Percentiles rank a stretch among this genome's conserved stretches.
Evolutionary conservation across 1,140 invertebrate genomes (phyloP).

Genomic region (Brevipalpus yothersi): DNA sequence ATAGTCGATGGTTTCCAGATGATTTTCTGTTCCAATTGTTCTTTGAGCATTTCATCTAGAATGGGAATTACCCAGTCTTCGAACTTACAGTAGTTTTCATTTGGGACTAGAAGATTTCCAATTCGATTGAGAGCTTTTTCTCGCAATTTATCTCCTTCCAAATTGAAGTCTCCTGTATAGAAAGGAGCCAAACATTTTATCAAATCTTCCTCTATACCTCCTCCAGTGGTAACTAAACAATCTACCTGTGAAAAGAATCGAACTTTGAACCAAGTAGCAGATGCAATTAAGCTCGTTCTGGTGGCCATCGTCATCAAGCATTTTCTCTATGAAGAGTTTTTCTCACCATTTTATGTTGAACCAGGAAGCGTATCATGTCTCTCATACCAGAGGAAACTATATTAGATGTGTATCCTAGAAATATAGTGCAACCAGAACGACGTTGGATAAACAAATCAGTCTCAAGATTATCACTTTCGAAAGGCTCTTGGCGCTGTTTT

Average conservation of each 20-base stretch:
- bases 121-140: constrained; percentile 84
- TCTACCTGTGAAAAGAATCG: constrained; percentile 37
- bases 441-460: constrained; percentile 48
- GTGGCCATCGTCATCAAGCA: no score
- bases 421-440: constrained; percentile 71
- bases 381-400: constrained; percentile 81
- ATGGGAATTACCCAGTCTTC: constrained; percentile 94
- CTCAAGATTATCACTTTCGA: constrained; percentile 36
- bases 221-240: constrained; percentile 88
- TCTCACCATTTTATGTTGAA: constrained; percentile 54
- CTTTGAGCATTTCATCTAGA: constrained; percentile 64
- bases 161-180: constrained; percentile 66
- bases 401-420: constrained; percentile 93
- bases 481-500: constrained; percentile 32
- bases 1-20: constrained; percentile 86
- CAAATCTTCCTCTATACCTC: constrained; percentile 94
- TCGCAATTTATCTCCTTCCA: constrained; percentile 33
- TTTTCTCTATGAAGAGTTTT: neutral
- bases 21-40: constrained; percentile 33
- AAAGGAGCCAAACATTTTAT: constrained; percentile 94
- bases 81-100: constrained; percentile 94
- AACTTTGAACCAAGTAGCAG: neutral
- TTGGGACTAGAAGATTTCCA: constrained; percentile 90
- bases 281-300: no score
- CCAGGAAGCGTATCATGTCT: constrained; percentile 68